Evolutionary conservation across 2,888 invertebrate species (phyloP).

Genomic region (Coenonympha glycerion): DNA sequence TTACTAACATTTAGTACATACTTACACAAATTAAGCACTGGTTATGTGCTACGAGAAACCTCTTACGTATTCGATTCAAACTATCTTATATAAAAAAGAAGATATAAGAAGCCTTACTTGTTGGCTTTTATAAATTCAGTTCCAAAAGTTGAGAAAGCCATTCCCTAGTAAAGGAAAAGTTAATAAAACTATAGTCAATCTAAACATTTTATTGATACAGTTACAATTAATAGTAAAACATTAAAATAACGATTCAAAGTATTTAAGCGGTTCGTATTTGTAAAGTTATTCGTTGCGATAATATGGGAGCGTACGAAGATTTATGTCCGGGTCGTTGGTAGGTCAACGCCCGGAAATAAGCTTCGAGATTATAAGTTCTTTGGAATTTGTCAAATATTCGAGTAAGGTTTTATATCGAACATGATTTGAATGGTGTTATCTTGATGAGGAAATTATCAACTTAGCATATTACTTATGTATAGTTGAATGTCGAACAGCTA

Average conservation of each 20-base stretch:
- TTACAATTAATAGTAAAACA: conserved; percentile 5
- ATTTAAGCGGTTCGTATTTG: conserved; percentile 14
- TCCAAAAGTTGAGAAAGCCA: no score
- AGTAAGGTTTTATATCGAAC: not conserved
- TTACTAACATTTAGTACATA: no score
- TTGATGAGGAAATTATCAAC: not conserved
- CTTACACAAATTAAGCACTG: no score
- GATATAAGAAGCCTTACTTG: no score
- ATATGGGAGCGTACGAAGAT: conserved; percentile 22
- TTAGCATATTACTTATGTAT: no score
- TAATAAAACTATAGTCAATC: not conserved
- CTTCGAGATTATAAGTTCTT: conserved; percentile 25
- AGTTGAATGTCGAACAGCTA: no score
- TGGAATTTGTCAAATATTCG: conserved; percentile 21
- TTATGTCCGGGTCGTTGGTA: conserved; percentile 26
- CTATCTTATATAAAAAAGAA: no score
- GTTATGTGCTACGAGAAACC: no score
- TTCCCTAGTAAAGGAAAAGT: not conserved
- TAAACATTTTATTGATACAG: not conserved
- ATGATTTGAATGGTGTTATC: no score
- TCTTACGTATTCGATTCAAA: no score
- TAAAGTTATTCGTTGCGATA: conserved; percentile 11
- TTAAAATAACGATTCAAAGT: conserved; percentile 1
- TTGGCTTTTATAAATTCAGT: no score
- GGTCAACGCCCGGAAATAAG: conserved; percentile 31